Percentiles rank a stretch among this genome's conserved stretches.
Evolutionary conservation across 2,797 vertebrate species (phyloP).

Genomic region (Numenius phaeopus): DNA sequence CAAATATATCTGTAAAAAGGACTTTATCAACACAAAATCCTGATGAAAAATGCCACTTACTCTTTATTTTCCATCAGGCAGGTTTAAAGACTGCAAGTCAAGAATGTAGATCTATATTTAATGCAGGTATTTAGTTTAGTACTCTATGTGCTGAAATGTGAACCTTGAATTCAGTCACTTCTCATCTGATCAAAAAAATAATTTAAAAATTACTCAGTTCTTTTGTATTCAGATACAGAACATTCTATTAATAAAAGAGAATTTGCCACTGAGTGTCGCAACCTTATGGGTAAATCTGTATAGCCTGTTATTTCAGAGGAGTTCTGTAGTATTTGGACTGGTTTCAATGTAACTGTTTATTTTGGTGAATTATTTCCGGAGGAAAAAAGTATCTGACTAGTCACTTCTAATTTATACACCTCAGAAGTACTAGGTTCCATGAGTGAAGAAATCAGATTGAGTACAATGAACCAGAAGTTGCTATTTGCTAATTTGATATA

Average conservation of each 20-base stretch:
- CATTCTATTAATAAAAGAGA: background rate
- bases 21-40: slow-evolving; percentile 58
- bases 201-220: background rate
- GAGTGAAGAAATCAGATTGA: background rate
- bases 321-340: background rate
- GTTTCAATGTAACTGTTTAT: background rate
- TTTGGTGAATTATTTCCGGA: background rate
- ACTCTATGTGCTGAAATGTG: background rate
- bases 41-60: slow-evolving; percentile 63
- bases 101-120: slow-evolving; percentile 40
- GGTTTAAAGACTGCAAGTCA: slow-evolving; percentile 34
- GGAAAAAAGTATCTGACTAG: background rate
- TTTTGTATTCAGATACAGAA: background rate
- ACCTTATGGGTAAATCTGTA: background rate
- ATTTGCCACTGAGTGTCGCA: background rate
- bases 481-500: background rate
- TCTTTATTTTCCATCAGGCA: slow-evolving; percentile 47
- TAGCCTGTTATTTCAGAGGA: background rate
- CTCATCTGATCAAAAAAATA: background rate
- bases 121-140: slow-evolving; percentile 13
- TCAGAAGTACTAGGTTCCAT: background rate
- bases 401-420: background rate
- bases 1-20: slow-evolving; percentile 36
- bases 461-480: background rate
- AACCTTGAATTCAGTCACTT: background rate